phyloP scores from a whole-genome alignment of 2,888 invertebrate genomes.

The Melipona bicolor region DNA sequence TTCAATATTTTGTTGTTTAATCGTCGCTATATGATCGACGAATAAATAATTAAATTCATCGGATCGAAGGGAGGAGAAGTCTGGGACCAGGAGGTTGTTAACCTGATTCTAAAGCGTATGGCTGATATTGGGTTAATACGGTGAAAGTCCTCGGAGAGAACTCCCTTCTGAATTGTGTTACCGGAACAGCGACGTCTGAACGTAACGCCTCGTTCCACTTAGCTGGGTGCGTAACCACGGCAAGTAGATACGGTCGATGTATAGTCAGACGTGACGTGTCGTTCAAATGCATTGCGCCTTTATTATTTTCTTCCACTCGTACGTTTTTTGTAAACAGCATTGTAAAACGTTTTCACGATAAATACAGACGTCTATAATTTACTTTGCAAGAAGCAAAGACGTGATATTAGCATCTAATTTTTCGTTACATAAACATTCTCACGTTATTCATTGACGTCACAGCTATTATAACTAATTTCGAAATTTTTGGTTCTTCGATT shows the following conservation, averaged over 20 bases:
- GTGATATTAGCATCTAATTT: neutral
- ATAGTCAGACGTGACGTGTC: slow-evolving; percentile 59
- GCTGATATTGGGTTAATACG: slow-evolving; percentile 73
- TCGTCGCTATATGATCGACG: neutral
- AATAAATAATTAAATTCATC: slow-evolving; percentile 35
- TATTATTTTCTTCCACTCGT: slow-evolving; percentile 36
- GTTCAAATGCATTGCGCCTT: slow-evolving; percentile 40
- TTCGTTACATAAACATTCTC: neutral
- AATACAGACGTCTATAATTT: too few species aligned
- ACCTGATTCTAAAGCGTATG: slow-evolving; percentile 66
- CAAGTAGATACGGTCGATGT: slow-evolving; percentile 65
- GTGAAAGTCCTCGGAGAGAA: slow-evolving; percentile 72
- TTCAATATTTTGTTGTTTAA: neutral
- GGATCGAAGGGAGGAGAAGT: slow-evolving; percentile 17
- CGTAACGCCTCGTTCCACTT: slow-evolving; percentile 72
- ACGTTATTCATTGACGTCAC: neutral
- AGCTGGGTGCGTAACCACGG: slow-evolving; percentile 67
- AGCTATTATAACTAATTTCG: too few species aligned
- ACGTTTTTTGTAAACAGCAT: neutral
- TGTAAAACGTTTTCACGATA: neutral
- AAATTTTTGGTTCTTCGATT: too few species aligned
- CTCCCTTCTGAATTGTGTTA: slow-evolving; percentile 71
- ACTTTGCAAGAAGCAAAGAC: too few species aligned
- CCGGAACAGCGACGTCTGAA: slow-evolving; percentile 70
- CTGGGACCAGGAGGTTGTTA: slow-evolving; percentile 61